A percentile compares a stretch with the other conserved stretches of the same genome.
Conservation (phyloP, 1,140 invertebrate species). For the Triops cancriformis region DNA sequence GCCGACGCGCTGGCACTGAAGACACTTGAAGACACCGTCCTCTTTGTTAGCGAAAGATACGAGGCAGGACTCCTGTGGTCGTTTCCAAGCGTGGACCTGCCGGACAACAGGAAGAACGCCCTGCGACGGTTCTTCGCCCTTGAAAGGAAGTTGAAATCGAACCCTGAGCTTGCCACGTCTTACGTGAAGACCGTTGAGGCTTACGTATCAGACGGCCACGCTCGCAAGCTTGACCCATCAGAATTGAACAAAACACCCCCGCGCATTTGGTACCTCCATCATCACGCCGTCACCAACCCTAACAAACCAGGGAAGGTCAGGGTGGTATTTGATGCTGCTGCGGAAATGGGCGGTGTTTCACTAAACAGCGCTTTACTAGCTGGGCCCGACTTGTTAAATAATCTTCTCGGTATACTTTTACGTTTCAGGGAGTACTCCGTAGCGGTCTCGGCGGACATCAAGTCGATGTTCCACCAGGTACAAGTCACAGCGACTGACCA, state of each 20-base stretch:
- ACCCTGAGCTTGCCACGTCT: conserved; percentile 1
- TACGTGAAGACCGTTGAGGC: conserved; percentile 21
- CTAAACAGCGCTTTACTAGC: conserved; percentile 25
- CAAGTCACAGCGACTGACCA: conserved; percentile 12
- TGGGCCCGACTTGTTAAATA: conserved; percentile 24
- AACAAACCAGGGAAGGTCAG: conserved; percentile 26
- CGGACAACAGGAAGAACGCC: conserved; percentile 21
- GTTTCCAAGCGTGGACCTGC: neutral
- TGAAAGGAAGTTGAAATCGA: conserved; percentile 26
- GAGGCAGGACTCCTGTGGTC: conserved; percentile 18
- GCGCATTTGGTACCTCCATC: conserved; percentile 39
- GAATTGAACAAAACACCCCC: neutral
- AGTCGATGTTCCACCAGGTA: conserved; percentile 30
- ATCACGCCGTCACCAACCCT: conserved; percentile 38
- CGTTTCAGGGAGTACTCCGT: conserved; percentile 21
- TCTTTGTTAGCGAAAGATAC: neutral
- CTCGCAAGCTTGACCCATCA: neutral
- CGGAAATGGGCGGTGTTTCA: conserved; percentile 31
- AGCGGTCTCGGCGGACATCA: conserved; percentile 25
- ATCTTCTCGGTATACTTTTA: conserved; percentile 22
- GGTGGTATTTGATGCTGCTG: too few species aligned
- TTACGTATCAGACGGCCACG: conserved; percentile 18
- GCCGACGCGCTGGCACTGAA: conserved; percentile 7
- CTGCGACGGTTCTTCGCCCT: conserved; percentile 12
- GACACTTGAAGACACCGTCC: neutral